These are phyloP conservation scores for Tetramorium bicarinatum DNA, from an alignment of 2,888 invertebrate species.

Conservation along the genomic window DNA sequence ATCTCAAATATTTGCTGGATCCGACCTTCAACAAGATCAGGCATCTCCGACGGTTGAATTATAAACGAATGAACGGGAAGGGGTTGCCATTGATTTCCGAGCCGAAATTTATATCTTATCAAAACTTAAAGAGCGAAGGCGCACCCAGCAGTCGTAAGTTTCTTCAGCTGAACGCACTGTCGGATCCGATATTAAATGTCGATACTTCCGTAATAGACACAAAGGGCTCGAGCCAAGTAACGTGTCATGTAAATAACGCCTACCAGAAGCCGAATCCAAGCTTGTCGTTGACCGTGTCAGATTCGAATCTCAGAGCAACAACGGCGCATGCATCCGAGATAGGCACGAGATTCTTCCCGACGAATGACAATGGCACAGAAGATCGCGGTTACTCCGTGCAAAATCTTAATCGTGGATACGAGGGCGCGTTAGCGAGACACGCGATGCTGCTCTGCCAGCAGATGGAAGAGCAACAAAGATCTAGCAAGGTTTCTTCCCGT, in stretches of 20 bases:
- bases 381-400: slow-evolving; percentile 77
- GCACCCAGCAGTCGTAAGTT: slow-evolving; percentile 69
- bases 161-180: slow-evolving; percentile 80
- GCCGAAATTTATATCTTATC: slow-evolving; percentile 82
- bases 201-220: slow-evolving; percentile 66
- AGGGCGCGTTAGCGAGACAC: slow-evolving; percentile 66
- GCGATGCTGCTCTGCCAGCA: slow-evolving; percentile 69
- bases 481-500: slow-evolving; percentile 52
- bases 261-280: slow-evolving; percentile 75
- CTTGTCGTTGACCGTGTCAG: slow-evolving; percentile 81
- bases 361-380: slow-evolving; percentile 34
- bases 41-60: slow-evolving; percentile 80
- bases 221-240: slow-evolving; percentile 64
- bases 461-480: slow-evolving; percentile 73
- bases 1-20: slow-evolving; percentile 82
- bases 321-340: slow-evolving; percentile 61
- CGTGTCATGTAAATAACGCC: slow-evolving; percentile 59
- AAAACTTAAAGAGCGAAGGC: slow-evolving; percentile 80
- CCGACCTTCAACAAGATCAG: slow-evolving; percentile 84
- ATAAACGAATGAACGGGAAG: slow-evolving; percentile 75
- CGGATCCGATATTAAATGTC: slow-evolving; percentile 81
- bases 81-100: slow-evolving; percentile 76
- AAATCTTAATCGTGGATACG: slow-evolving; percentile 75
- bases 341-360: slow-evolving; percentile 65
- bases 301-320: slow-evolving; percentile 81